A percentile compares a stretch with the other conserved stretches of the same genome.
phyloP scores from a whole-genome alignment of 2,888 invertebrate species.

The Caenorhabditis sp. region DNA sequence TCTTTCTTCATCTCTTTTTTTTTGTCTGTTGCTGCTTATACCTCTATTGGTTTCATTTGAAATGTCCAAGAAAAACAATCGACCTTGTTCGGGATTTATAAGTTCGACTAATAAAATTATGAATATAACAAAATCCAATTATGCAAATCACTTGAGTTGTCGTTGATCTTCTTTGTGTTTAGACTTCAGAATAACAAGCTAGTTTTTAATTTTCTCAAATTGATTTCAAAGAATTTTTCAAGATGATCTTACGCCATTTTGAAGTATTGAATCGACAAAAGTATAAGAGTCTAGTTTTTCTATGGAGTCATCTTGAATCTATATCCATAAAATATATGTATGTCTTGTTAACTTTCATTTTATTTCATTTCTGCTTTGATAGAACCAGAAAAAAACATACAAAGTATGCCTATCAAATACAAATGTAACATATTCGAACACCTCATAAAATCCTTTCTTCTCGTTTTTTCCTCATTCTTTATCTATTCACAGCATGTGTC shows the following conservation, averaged over 20 bases:
- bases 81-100: background rate
- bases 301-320: no score
- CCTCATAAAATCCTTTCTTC: conserved; percentile 1
- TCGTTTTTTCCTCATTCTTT: conserved; percentile 5
- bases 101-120: background rate
- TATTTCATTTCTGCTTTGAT: background rate
- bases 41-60: background rate
- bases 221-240: no score
- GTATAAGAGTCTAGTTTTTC: no score
- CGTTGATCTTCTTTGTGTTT: background rate
- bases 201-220: no score
- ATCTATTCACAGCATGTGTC: conserved; percentile 18
- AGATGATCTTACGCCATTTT: no score
- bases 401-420: background rate
- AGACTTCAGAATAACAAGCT: no score
- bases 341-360: no score
- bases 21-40: no score
- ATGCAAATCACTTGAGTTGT: background rate
- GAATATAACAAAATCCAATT: background rate
- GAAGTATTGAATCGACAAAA: no score
- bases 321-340: no score
- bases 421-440: background rate
- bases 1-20: background rate
- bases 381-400: background rate
- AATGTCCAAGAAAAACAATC: background rate